Base-by-base conservation (phyloP, 2,797 vertebrate genomes). In the Ficedula albicollis region DNA sequence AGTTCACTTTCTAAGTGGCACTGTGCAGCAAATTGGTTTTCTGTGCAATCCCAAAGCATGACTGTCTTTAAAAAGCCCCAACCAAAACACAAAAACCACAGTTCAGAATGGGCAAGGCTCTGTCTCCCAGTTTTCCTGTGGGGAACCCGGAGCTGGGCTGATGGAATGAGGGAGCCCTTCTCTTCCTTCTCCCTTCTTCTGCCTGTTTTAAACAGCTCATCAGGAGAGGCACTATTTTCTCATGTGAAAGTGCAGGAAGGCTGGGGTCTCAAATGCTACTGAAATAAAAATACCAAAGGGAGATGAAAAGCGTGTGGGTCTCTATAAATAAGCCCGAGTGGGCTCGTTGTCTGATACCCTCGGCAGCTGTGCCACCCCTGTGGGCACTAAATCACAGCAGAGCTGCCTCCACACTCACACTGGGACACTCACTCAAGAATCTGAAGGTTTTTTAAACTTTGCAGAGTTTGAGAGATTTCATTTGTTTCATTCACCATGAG, bases 1-100 rank as follows among this genome's bases (percentile, higher is more conserved):
- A 95, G 62, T 89, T 97, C 84, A 75, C 87, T 89, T 91, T 95
- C 32, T 78, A 83, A 93, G 84, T 74, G 69, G 84, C 81, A 87
- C 73, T 20, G 25, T 76, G 75, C 73, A 83, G 56, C 68, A 64
- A 92, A 91, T 89, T 38, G 79, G 72, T 91, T 88, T 91, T 78
- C 93, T 88, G 67, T 81, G 69, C 66, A 69, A 86, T 67, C 54
- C 72, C 76, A 76, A 86, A 92, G 84, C 68, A 66, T 60, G 82
- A 72, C 67, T 67, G 76, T 73, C 58, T 90, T 72, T 2, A 51
- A 73, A 59, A 59, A 48, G n/a, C 6, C 59, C 44, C 60, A 76
- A 60, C 27, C 26, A 46, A 68, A 34, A 73, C 46, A 56, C 13
- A 46, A 23, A 51, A 30, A 15, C n/a, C 81, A 10, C 52, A 54